Base-by-base conservation (phyloP, 1,140 invertebrate genomes). In the Tetramorium alpestre region DNA sequence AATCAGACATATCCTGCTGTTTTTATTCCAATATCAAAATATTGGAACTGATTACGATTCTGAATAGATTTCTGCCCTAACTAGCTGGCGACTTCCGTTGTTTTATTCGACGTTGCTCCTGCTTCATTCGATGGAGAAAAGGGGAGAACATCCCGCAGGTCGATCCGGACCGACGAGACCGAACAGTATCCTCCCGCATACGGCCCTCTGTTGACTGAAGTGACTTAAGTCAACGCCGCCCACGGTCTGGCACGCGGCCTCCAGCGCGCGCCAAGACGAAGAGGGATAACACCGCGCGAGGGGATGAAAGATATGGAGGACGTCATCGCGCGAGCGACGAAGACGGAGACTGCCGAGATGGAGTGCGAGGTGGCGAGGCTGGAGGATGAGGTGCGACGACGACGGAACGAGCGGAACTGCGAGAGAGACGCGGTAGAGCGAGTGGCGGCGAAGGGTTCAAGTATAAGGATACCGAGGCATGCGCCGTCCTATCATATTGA, bases 401-500 rank as follows among this genome's bases (percentile, higher is more conserved):
- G 44, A 47, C 8, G 49, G 65, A 60, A 62, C 11, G 82, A 87
- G 76, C 16, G 76, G 49, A 88, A 86, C 10, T 75, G 64, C 47
- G 65, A 60, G 69, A 64, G 67, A 73, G 41, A 51, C 22, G 38
- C 38, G 49, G 33, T 54, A 18, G 51, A 58, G 64, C 51, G 86
- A 88, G 87, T 75, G 82, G 87, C 11, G 69, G 69, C 86, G 87
- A 89, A 89, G 88, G 91, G 91, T 90, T 91, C 87, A 91, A 90
- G 91, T 89, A 92, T 92, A 91, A 89, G 92, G 87, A 91, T 92
- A 88, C 82, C 89, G 90, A 93, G 91, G 93, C 94, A 94, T 94
- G 94, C 94, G 94, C 94, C 75, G 89, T 94, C 86, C 89, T 92
- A 94, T 94, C 91, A 94, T 95, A 95, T 95, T 94, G 94, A 95